phyloP scores from a whole-genome alignment of 2,113 vertebrate genomes.

The Tachycineta bicolor region DNA sequence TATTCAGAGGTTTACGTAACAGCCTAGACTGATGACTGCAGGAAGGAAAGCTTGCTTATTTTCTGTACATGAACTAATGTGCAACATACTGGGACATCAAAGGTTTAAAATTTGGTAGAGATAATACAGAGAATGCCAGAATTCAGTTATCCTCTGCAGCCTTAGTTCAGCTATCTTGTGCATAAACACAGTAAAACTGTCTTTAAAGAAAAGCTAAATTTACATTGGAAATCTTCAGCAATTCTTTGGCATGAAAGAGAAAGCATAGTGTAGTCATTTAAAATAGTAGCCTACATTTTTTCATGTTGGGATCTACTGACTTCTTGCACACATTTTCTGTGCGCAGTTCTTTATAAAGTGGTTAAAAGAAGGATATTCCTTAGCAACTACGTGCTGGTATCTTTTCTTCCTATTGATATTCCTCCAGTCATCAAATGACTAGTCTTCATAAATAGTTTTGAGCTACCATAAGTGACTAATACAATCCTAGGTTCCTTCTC shows the following conservation, averaged over 20 bases:
- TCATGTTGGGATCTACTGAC: not conserved
- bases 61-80: not conserved
- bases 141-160: not conserved
- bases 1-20: not conserved
- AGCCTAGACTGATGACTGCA: not conserved
- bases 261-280: not conserved
- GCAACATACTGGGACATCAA: not conserved
- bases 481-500: not conserved
- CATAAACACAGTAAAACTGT: not conserved
- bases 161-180: not conserved
- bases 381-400: not conserved
- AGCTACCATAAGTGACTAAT: not conserved
- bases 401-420: not conserved
- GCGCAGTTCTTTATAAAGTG: not conserved
- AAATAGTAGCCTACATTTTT: not conserved
- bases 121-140: not conserved
- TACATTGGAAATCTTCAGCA: not conserved
- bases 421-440: not conserved
- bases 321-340: not conserved
- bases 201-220: not conserved
- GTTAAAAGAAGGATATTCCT: not conserved
- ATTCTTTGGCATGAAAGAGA: not conserved
- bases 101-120: not conserved
- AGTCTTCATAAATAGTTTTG: not conserved
- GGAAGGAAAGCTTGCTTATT: not conserved